Base-by-base conservation (phyloP, 2,113 vertebrate species). In the Chrysochloris asiatica region DNA sequence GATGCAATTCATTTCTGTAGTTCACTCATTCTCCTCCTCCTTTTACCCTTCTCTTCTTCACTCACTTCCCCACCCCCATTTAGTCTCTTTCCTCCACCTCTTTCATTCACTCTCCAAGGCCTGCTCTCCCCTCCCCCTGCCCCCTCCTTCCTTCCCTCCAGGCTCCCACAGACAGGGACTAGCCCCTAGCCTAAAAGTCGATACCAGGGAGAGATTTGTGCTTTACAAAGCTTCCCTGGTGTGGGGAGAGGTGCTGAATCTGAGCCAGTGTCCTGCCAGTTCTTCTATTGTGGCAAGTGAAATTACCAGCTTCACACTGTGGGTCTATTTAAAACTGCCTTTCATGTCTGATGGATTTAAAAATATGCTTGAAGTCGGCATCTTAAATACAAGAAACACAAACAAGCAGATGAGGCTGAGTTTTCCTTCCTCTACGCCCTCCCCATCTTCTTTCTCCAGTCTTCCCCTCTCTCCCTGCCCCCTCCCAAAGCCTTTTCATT, bases 291-390 rank as follows among this genome's bases (percentile, higher is more conserved):
- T 83, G 86, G 86, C 92, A 92, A 92, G 91, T 73, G 77, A 93
- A 91, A 93, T 94, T 78, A 87, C 84, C 89, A 92, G 87, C 89
- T 93, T 94, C 92, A 65, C 69, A 52, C 81, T 81, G 67, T 8
- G 26, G 90, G 36, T 67, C 91, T 97, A 91, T 95, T 95, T 93
- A 94, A 95, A 67, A 91, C 93, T 88, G 89, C 94, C 89, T 92
- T 92, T 95, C 89, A 80, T 47, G 88, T 92, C 93, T 93, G 95
- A 83, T 89, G 89, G 85, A 83, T 94, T 96, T 97, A 85, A 97
- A 95, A 95, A 94, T 93, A 95, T 77, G 91, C 94, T 76, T 75
- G 71, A 83, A 95, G 82, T 85, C 83, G 69, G 88, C 88, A 52
- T 93, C 91, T 87, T 92, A 85, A 90, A 82, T 72, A 36, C 81